These are phyloP conservation scores for Mixornis gularis DNA, from an alignment of 2,113 vertebrate species.

Conservation along the genomic window DNA sequence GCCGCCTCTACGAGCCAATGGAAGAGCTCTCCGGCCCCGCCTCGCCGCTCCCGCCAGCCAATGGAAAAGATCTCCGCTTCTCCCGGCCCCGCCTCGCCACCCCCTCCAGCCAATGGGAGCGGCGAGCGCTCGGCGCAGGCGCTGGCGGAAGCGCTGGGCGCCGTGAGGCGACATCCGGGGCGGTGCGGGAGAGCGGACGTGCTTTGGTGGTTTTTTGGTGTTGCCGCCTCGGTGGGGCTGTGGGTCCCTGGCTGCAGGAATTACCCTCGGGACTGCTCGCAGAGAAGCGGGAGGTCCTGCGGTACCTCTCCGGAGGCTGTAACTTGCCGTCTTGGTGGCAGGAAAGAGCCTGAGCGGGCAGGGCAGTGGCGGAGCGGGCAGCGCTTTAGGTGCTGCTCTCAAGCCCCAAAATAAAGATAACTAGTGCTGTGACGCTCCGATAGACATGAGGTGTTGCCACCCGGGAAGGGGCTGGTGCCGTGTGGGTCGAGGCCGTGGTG, in stretches of 20 bases:
- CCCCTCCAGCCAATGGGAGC: background rate
- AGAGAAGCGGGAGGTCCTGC: no score
- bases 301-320: fast-evolving
- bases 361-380: background rate
- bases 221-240: fast-evolving
- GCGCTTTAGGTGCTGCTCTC: background rate
- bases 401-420: background rate
- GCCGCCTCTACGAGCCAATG: background rate
- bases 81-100: background rate
- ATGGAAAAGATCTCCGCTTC: background rate
- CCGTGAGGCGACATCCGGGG: fast-evolving
- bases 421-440: fast-evolving
- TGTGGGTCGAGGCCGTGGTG: background rate
- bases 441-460: fast-evolving
- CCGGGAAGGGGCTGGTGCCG: fast-evolving
- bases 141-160: fast-evolving
- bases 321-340: fast-evolving
- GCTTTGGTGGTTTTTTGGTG: fast-evolving
- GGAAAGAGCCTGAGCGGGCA: background rate
- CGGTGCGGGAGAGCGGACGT: fast-evolving
- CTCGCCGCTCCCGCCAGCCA: background rate
- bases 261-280: fast-evolving
- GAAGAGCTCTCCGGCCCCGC: no score
- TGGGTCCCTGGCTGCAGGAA: fast-evolving
- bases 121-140: background rate